phyloP scores from a whole-genome alignment of 2,888 invertebrate genomes.

The Epinotia brunnichana region DNA sequence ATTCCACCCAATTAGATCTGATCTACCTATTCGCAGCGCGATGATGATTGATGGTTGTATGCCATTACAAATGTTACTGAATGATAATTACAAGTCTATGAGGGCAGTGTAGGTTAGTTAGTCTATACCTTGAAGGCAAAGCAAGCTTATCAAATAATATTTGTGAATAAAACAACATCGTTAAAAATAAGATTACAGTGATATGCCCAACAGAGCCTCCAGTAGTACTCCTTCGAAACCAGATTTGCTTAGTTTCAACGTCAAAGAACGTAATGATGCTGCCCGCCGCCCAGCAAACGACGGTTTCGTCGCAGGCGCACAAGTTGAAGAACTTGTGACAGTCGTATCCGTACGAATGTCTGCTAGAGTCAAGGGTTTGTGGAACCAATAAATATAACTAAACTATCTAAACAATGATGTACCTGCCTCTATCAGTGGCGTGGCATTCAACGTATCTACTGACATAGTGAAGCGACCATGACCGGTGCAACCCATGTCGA shows the following conservation, averaged over 20 bases:
- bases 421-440: too few species aligned
- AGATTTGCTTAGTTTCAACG: slow-evolving; percentile 85
- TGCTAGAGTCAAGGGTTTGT: slow-evolving; percentile 63
- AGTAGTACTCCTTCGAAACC: slow-evolving; percentile 88
- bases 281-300: slow-evolving; percentile 91
- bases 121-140: neutral
- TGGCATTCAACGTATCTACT: too few species aligned
- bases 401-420: neutral
- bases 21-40: too few species aligned
- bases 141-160: neutral
- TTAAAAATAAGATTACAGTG: slow-evolving; percentile 78
- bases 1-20: too few species aligned
- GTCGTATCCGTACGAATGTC: slow-evolving; percentile 94
- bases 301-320: slow-evolving; percentile 88
- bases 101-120: too few species aligned
- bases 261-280: slow-evolving; percentile 91
- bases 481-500: too few species aligned
- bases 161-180: neutral
- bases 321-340: slow-evolving; percentile 92
- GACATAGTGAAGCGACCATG: too few species aligned
- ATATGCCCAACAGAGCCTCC: slow-evolving; percentile 93
- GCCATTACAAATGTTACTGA: too few species aligned
- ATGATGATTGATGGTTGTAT: too few species aligned
- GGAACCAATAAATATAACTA: neutral
- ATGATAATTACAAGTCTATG: too few species aligned